Evolutionary conservation across 1,140 invertebrate species (phyloP).

Genomic region (Gonioctena quinquepunctata): DNA sequence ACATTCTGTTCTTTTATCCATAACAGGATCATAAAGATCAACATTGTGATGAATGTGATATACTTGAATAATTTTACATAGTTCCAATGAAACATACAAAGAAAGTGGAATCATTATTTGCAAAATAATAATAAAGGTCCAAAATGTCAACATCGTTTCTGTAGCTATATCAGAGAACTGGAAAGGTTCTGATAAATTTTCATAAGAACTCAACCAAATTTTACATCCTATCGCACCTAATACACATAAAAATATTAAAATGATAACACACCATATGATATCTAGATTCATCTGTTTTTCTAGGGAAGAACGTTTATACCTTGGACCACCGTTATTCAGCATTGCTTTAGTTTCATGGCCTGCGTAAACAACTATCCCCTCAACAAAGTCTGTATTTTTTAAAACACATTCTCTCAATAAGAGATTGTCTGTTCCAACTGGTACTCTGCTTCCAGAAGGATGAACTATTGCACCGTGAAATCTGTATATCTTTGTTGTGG

Average conservation of each 20-base stretch:
- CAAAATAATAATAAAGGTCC: slow-evolving; percentile 93
- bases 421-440: slow-evolving; percentile 90
- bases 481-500: slow-evolving; percentile 94
- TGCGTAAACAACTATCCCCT: slow-evolving; percentile 97
- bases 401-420: slow-evolving; percentile 91
- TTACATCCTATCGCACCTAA: slow-evolving; percentile 88
- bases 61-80: slow-evolving; percentile 95
- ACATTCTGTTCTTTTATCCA: slow-evolving; percentile 89
- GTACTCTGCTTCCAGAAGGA: slow-evolving; percentile 75
- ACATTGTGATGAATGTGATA: slow-evolving; percentile 93
- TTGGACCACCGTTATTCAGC: slow-evolving; percentile 94
- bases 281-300: slow-evolving; percentile 95
- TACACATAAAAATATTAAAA: slow-evolving; percentile 87
- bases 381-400: slow-evolving; percentile 92
- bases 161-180: slow-evolving; percentile 64
- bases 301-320: slow-evolving; percentile 91
- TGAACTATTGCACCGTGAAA: slow-evolving; percentile 91
- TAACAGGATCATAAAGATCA: slow-evolving; percentile 81
- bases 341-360: slow-evolving; percentile 98
- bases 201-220: slow-evolving; percentile 75
- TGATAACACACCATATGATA: slow-evolving; percentile 95
- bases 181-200: slow-evolving; percentile 65
- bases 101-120: slow-evolving; percentile 96
- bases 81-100: slow-evolving; percentile 94
- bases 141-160: slow-evolving; percentile 89